Base-by-base conservation (phyloP, 2,113 vertebrate genomes). In the Oreocharis arfaki region DNA sequence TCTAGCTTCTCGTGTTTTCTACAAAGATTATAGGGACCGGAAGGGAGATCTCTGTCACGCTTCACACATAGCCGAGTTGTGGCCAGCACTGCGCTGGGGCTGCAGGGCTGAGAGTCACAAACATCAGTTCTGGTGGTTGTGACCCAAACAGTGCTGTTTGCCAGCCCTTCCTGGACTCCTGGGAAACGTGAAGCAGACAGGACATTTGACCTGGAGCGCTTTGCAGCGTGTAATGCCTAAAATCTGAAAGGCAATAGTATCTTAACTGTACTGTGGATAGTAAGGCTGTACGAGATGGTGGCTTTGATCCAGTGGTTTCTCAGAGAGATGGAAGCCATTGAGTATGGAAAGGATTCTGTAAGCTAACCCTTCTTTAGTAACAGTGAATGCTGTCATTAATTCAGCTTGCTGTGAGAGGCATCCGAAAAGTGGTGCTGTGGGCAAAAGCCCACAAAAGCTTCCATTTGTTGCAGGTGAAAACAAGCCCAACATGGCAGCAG, bases 61-160 rank as follows among this genome's bases (percentile, higher is more conserved):
- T 63, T 59, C 13, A 9, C 53, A 6, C 5, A 16, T 5, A 5
- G 56, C 37, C 2, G 4, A 27, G 19, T 9, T 76, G 17, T 37
- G 55, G 23, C 50, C 39, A 67, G 55, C 8, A 0, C 10, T 44
- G 16, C 0, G 0, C 11, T 0, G 0, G 37, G 23, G 13, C 55
- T 83, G 21, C 4, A 4, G 13, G 41, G 28, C n/a, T 32, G 6
- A 11, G 42, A 26, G 49, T 46, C 13, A 1, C 2, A 24, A n/a
- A 26, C 5, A 3, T 6, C 0, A 4, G 33, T 80, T 80, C 37
- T 80, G 19, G 17, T 42, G 8, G 26, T 70, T 94, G 70, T 83
- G 46, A 50, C 46, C n/a, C 46, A 64, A 27, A 27, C 22, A 1
- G 21, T 57, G 41, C 60, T 71, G 22, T 59, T 75, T 75, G 41